These are phyloP conservation scores for Cetonia aurata DNA, from an alignment of 2,888 invertebrate species.

Conservation along the genomic window DNA sequence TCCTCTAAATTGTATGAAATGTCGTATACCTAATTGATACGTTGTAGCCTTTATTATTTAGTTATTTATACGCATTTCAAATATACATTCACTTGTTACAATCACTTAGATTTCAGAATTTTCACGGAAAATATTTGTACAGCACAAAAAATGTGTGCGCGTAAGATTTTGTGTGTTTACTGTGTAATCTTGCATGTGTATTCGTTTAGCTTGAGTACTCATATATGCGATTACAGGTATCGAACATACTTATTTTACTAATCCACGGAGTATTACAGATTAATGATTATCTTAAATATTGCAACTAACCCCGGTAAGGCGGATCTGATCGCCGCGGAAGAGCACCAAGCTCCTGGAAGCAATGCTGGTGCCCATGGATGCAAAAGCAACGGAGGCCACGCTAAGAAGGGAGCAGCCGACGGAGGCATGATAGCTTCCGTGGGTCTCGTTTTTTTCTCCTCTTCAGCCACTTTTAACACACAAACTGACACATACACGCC, in stretches of 20 bases:
- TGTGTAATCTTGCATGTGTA: too few species aligned
- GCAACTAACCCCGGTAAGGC: conserved; percentile 67
- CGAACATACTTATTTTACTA: neutral
- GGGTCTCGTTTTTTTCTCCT: conserved; percentile 56
- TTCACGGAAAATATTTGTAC: too few species aligned
- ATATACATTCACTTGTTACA: too few species aligned
- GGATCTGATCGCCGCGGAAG: conserved; percentile 75
- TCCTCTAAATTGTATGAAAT: too few species aligned
- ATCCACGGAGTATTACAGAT: neutral
- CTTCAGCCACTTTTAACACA: conserved; percentile 62
- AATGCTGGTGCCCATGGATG: conserved; percentile 83
- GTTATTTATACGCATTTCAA: too few species aligned
- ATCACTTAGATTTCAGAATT: too few species aligned
- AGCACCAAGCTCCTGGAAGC: conserved; percentile 76
- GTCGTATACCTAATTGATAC: too few species aligned
- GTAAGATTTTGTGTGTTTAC: too few species aligned
- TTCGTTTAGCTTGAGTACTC: too few species aligned
- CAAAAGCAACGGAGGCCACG: conserved; percentile 81
- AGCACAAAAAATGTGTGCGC: too few species aligned
- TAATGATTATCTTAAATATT: neutral
- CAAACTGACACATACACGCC: conserved; percentile 41
- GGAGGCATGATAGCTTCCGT: conserved; percentile 52
- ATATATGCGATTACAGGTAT: neutral
- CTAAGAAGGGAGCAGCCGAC: conserved; percentile 71
- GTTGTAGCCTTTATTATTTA: too few species aligned